Evolutionary conservation across 2,113 vertebrate species (phyloP).

Genomic region (Thomomys bottae): DNA sequence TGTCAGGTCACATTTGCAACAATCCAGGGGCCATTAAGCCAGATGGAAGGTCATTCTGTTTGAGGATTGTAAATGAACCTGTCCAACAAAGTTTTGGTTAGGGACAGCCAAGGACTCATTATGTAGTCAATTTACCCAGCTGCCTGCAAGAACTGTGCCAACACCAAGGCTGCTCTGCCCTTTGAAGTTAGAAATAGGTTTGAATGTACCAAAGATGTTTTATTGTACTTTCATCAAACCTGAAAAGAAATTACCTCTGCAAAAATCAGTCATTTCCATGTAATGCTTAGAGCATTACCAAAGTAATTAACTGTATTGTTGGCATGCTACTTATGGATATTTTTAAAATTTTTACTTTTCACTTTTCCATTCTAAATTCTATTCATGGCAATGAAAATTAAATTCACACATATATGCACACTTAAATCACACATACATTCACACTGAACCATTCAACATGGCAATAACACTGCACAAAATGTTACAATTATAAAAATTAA

Average conservation of each 20-base stretch:
- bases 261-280: conserved; percentile 25
- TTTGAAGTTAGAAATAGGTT: conserved; percentile 76
- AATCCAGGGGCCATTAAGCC: conserved; percentile 82
- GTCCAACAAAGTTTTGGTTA: conserved; percentile 85
- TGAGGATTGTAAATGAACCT: conserved; percentile 86
- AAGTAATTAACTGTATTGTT: conserved; percentile 67
- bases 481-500: not conserved
- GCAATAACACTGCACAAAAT: not conserved
- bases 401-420: not conserved
- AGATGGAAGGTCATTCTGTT: conserved; percentile 86
- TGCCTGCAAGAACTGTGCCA: conserved; percentile 71
- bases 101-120: conserved; percentile 86
- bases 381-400: not conserved
- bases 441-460: not conserved
- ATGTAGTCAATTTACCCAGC: conserved; percentile 82
- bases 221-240: conserved; percentile 56
- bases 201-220: conserved; percentile 50
- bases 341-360: conserved; percentile 32
- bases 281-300: conserved; percentile 54
- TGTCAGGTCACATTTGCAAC: conserved; percentile 88
- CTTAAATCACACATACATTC: not conserved
- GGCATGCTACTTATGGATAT: conserved; percentile 37
- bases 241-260: conserved; percentile 57
- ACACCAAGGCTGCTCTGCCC: conserved; percentile 68
- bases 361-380: conserved; percentile 14